Percentiles rank a stretch among this genome's conserved stretches.
These are phyloP conservation scores for Merops nubicus DNA, from an alignment of 2,113 vertebrate genomes.

Conservation along the genomic window DNA sequence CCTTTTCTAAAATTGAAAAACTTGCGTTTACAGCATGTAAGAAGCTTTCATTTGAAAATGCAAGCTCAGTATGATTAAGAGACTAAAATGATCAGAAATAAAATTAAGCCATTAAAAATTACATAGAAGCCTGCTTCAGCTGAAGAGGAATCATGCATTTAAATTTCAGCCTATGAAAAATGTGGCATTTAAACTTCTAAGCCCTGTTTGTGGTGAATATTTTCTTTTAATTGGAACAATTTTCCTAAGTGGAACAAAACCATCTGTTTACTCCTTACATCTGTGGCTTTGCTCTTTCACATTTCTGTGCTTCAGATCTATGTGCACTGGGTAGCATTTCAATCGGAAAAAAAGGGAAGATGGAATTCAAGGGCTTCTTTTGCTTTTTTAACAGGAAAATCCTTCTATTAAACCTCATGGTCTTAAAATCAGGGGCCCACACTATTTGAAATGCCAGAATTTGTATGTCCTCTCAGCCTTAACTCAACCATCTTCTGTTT, in stretches of 20 bases:
- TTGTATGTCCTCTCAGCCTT: neutral
- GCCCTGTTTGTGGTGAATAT: constrained; percentile 30
- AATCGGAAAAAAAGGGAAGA: neutral
- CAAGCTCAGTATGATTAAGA: neutral
- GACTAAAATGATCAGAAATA: constrained; percentile 4
- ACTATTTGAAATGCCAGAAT: neutral
- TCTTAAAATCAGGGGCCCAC: neutral
- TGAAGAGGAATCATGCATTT: constrained; percentile 32
- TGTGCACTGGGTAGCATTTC: neutral
- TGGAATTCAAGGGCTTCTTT: constrained; percentile 3
- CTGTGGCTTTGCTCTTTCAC: constrained; percentile 3
- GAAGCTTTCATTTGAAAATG: constrained; percentile 15
- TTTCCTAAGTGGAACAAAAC: constrained; percentile 36
- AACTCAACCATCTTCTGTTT: neutral
- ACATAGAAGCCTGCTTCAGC: neutral
- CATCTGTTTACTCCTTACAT: constrained; percentile 57
- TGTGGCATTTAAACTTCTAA: constrained; percentile 50
- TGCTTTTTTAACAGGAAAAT: neutral
- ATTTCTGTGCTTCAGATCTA: constrained; percentile 21
- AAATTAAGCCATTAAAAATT: constrained; percentile 47
- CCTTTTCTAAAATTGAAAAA: constrained; percentile 46
- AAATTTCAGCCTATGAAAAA: constrained; percentile 5
- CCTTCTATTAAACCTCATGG: neutral
- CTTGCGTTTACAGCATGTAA: neutral
- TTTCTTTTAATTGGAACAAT: constrained; percentile 45